These are phyloP conservation scores for Bombycilla garrulus DNA, from an alignment of 2,113 vertebrate species.

Conservation along the genomic window DNA sequence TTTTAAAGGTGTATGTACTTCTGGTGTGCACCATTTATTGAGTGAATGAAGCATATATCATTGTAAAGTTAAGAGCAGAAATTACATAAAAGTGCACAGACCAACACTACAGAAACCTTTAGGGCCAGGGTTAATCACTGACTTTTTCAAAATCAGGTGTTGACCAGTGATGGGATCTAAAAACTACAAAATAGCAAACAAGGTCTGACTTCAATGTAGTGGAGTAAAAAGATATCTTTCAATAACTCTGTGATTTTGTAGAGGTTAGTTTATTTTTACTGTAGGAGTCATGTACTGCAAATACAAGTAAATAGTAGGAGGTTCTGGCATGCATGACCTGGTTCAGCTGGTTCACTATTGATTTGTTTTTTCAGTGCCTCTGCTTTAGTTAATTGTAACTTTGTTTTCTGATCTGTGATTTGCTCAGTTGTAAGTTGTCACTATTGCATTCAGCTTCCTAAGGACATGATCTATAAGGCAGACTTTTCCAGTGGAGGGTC, in stretches of 20 bases:
- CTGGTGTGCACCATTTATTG: neutral
- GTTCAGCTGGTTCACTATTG: neutral
- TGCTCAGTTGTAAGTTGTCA: constrained; percentile 24
- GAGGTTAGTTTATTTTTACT: neutral
- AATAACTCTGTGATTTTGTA: neutral
- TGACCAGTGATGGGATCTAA: neutral
- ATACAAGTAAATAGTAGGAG: neutral
- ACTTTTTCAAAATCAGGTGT: neutral
- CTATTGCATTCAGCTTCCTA: neutral
- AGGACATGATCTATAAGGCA: constrained; percentile 11
- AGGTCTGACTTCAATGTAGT: neutral
- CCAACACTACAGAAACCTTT: neutral
- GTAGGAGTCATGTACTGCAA: neutral
- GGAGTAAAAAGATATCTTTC: neutral
- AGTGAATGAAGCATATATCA: neutral
- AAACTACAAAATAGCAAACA: fast-evolving
- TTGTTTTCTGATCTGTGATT: constrained; percentile 30
- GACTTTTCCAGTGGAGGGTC: neutral
- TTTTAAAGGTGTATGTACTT: neutral
- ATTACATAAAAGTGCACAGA: neutral
- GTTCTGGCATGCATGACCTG: neutral
- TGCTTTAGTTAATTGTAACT: constrained; percentile 15
- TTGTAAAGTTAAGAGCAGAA: neutral
- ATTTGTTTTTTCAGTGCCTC: neutral
- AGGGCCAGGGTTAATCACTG: neutral